Evolutionary conservation across 2,888 invertebrate species (phyloP).

Genomic region (Pseudeuparius sepicola): DNA sequence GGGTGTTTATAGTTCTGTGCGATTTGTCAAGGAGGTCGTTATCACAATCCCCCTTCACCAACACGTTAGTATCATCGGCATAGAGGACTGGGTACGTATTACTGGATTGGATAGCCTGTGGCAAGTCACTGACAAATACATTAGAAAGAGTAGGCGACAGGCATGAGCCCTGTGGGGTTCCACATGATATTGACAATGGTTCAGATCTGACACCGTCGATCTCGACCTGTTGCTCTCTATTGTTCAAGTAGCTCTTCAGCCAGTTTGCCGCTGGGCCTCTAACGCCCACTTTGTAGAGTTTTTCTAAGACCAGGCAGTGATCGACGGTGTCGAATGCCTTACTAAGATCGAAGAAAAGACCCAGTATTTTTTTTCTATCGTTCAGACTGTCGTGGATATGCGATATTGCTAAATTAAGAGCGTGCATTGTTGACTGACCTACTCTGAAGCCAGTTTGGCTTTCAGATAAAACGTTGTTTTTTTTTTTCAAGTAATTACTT

Average conservation of each 20-base stretch:
- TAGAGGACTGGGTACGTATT: conserved; percentile 7
- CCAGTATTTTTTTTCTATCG: no score
- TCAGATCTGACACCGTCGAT: conserved; percentile 7
- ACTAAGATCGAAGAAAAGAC: conserved; percentile 15
- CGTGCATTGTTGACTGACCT: neutral
- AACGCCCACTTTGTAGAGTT: conserved; percentile 1
- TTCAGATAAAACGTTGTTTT: conserved; percentile 1
- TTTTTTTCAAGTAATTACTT: no score
- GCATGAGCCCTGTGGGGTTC: conserved; percentile 6
- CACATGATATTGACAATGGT: conserved; percentile 1
- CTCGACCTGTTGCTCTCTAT: conserved; percentile 8
- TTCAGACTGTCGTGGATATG: no score
- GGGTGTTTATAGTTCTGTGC: no score
- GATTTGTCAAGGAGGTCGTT: no score
- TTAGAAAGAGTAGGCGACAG: conserved; percentile 2
- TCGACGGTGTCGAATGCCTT: conserved; percentile 20
- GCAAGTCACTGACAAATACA: conserved; percentile 1
- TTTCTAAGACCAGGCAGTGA: neutral
- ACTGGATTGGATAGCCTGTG: no score
- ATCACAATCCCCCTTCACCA: no score
- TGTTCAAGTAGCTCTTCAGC: no score
- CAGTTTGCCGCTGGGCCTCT: no score
- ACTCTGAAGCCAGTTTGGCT: neutral
- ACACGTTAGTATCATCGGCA: conserved; percentile 7
- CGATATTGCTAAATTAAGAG: no score